Conservation (phyloP, 2,888 invertebrate species). For the Nemurella pictetii region DNA sequence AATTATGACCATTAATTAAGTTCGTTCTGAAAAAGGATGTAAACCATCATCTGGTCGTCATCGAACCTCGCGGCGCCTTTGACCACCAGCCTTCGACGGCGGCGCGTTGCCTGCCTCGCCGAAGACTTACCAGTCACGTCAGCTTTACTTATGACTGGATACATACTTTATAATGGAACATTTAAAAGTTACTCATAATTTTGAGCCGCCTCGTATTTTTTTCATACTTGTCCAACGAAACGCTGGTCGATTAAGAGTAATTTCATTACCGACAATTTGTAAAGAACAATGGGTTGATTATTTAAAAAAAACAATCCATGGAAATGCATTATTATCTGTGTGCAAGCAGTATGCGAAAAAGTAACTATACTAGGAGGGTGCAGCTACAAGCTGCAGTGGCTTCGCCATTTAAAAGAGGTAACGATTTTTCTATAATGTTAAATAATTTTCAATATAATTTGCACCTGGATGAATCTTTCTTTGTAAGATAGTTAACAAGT, state of each 20-base stretch:
- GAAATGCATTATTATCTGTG: too few species aligned
- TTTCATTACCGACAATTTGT: not conserved
- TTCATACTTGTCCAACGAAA: too few species aligned
- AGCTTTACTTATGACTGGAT: not conserved
- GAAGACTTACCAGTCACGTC: not conserved
- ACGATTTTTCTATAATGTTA: too few species aligned
- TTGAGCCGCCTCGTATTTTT: too few species aligned
- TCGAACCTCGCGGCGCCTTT: not conserved
- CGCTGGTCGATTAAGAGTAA: not conserved
- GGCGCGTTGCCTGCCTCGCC: too few species aligned
- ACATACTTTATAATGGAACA: not conserved
- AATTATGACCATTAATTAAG: constrained; percentile 14
- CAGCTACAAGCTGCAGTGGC: too few species aligned
- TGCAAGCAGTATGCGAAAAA: too few species aligned
- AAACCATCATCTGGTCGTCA: not conserved
- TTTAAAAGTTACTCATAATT: not conserved
- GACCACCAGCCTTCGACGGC: not conserved
- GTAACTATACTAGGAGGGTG: too few species aligned
- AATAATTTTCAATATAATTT: too few species aligned
- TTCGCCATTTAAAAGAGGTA: too few species aligned
- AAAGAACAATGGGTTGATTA: not conserved
- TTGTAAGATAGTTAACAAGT: too few species aligned
- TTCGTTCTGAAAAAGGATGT: not conserved
- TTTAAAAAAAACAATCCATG: not conserved
- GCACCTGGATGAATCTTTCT: too few species aligned